These are phyloP conservation scores for Varanus komodoensis DNA, from an alignment of 2,113 vertebrate genomes.

Conservation along the genomic window DNA sequence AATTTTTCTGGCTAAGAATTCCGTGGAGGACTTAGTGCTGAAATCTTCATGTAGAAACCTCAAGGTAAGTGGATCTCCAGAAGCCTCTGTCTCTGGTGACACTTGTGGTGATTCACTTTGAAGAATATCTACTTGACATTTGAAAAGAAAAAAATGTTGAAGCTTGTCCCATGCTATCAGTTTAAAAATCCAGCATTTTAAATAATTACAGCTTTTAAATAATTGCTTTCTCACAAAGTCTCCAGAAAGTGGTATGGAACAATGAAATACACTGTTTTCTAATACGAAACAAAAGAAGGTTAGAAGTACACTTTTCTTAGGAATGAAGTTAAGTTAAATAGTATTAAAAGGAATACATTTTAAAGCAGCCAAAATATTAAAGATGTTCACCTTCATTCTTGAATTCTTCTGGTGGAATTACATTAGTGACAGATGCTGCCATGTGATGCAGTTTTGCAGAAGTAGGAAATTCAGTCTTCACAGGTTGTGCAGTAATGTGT, in stretches of 20 bases:
- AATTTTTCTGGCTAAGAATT: conserved; percentile 26
- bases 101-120: conserved; percentile 1
- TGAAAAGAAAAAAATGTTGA: background rate
- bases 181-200: background rate
- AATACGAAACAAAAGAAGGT: background rate
- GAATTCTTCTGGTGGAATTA: conserved; percentile 11
- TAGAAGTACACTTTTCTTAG: background rate
- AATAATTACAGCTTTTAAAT: background rate
- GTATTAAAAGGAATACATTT: background rate
- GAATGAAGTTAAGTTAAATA: background rate
- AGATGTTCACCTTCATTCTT: conserved; percentile 63
- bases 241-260: background rate
- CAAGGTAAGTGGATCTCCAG: conserved; percentile 55
- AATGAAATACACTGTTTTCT: background rate
- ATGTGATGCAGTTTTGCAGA: conserved; percentile 76
- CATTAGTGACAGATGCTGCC: conserved; percentile 72
- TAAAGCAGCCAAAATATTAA: background rate
- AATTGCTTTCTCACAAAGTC: background rate
- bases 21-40: background rate
- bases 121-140: conserved; percentile 29
- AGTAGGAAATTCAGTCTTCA: conserved; percentile 47
- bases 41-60: conserved; percentile 26
- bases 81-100: conserved; percentile 29
- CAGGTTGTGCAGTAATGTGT: background rate
- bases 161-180: background rate